A percentile compares a stretch with the other conserved stretches of the same genome.
Evolutionary conservation across 2,113 vertebrate genomes (phyloP).

Genomic region (Diphyllodes magnificus): DNA sequence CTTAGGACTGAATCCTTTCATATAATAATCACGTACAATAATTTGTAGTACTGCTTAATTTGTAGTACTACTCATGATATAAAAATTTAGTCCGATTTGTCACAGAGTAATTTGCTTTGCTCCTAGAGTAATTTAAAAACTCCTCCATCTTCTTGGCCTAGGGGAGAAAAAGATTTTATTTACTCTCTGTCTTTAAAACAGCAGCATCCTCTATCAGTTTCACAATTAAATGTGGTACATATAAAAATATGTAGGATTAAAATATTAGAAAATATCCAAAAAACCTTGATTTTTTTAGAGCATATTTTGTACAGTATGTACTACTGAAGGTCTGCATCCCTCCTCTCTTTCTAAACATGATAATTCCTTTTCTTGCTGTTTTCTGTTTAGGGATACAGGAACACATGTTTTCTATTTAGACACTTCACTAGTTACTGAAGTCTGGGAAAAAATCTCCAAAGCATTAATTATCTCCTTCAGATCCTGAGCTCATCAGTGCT

Average conservation of each 20-base stretch:
- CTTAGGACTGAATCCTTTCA: background rate
- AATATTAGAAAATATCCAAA: background rate
- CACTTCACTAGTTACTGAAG: background rate
- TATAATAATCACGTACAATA: background rate
- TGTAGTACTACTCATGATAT: background rate
- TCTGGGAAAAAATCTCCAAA: background rate
- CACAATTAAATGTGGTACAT: background rate
- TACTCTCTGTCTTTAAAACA: background rate
- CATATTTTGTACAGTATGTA: background rate
- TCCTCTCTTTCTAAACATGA: background rate
- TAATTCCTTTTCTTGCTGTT: background rate
- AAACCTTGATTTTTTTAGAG: background rate
- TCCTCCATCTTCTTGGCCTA: background rate
- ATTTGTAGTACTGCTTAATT: background rate
- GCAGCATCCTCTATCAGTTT: background rate
- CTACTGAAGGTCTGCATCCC: background rate
- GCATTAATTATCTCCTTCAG: background rate
- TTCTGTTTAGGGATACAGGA: background rate
- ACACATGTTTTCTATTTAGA: background rate
- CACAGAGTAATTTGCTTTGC: background rate
- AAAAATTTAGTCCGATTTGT: background rate
- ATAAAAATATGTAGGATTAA: background rate
- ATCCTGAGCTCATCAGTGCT: background rate
- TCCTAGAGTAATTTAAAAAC: background rate
- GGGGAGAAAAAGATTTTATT: background rate